phyloP scores from a whole-genome alignment of 2,888 invertebrate species.

The Aphidius colemani region DNA sequence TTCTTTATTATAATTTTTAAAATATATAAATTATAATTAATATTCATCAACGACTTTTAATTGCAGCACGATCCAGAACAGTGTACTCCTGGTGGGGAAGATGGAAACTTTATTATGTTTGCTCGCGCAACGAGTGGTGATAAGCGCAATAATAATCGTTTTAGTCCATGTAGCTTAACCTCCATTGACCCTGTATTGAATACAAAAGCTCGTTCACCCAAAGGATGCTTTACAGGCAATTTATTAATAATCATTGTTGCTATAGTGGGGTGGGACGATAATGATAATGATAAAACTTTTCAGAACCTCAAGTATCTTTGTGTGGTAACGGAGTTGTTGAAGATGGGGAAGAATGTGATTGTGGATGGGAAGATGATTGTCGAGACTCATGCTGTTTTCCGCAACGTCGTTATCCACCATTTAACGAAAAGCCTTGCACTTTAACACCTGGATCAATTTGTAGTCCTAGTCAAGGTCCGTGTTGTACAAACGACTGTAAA shows the following conservation, averaged over 20 bases:
- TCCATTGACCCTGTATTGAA: constrained; percentile 92
- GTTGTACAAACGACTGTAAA: constrained; percentile 87
- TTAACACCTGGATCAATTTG: constrained; percentile 80
- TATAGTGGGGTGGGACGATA: too few relatives aligned
- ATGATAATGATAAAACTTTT: constrained; percentile 31
- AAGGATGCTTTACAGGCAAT: constrained; percentile 90
- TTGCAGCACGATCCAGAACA: constrained; percentile 91
- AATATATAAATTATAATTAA: too few relatives aligned
- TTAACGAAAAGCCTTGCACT: constrained; percentile 82
- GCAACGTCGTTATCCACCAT: constrained; percentile 78
- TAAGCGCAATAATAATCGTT: constrained; percentile 96
- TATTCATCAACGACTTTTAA: constrained; percentile 32
- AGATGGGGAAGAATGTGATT: constrained; percentile 96
- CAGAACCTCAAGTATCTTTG: constrained; percentile 90
- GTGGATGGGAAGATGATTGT: constrained; percentile 98
- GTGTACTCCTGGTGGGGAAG: constrained; percentile 92
- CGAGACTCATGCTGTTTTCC: constrained; percentile 92
- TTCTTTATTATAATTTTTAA: too few relatives aligned
- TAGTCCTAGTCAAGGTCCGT: constrained; percentile 91
- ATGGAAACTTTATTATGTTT: constrained; percentile 99
- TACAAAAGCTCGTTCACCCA: constrained; percentile 85
- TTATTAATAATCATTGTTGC: constrained; percentile 17
- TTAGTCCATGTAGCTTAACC: constrained; percentile 86
- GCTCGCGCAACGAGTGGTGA: constrained; percentile 98
- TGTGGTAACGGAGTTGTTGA: constrained; percentile 99